phyloP scores from a whole-genome alignment of 2,113 vertebrate genomes.

The Lathamus discolor region DNA sequence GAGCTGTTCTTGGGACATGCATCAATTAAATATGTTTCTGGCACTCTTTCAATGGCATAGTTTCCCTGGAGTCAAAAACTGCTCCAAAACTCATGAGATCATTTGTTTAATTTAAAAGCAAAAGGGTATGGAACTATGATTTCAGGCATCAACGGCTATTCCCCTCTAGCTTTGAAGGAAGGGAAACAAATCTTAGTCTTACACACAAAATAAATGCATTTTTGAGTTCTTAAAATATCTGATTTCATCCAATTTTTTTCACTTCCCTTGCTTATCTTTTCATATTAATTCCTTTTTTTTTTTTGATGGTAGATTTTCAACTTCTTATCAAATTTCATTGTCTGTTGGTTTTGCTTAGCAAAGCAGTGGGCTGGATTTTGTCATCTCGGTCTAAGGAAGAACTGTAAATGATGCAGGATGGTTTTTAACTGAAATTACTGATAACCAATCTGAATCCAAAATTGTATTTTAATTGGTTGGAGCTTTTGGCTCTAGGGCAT shows the following conservation, averaged over 20 bases:
- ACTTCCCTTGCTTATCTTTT: slow-evolving; percentile 6
- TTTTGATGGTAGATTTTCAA: neutral
- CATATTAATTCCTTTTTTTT: neutral
- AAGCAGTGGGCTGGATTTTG: slow-evolving; percentile 65
- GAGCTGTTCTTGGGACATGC: slow-evolving; percentile 70
- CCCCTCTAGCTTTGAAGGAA: slow-evolving; percentile 60
- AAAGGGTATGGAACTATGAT: slow-evolving; percentile 72
- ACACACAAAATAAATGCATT: slow-evolving; percentile 57
- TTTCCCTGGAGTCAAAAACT: slow-evolving; percentile 72
- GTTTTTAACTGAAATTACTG: slow-evolving; percentile 64
- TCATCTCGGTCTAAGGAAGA: slow-evolving; percentile 57
- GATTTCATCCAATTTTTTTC: slow-evolving; percentile 2
- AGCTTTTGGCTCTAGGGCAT: slow-evolving; percentile 36
- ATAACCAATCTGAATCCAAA: slow-evolving; percentile 57
- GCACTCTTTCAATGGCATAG: slow-evolving; percentile 75
- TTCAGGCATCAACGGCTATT: slow-evolving; percentile 70
- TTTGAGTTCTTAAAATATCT: slow-evolving; percentile 32
- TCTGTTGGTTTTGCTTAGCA: slow-evolving; percentile 34
- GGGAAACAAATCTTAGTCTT: slow-evolving; percentile 21
- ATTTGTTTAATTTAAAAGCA: slow-evolving; percentile 82
- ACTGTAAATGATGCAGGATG: slow-evolving; percentile 55
- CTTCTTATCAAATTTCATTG: neutral
- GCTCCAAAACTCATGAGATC: slow-evolving; percentile 78
- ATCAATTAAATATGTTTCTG: slow-evolving; percentile 77
- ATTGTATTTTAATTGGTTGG: slow-evolving; percentile 30